Percentiles rank a stretch among this genome's conserved stretches.
These are phyloP conservation scores for Diuraphis noxia DNA, from an alignment of 1,140 invertebrate genomes.

Conservation along the genomic window DNA sequence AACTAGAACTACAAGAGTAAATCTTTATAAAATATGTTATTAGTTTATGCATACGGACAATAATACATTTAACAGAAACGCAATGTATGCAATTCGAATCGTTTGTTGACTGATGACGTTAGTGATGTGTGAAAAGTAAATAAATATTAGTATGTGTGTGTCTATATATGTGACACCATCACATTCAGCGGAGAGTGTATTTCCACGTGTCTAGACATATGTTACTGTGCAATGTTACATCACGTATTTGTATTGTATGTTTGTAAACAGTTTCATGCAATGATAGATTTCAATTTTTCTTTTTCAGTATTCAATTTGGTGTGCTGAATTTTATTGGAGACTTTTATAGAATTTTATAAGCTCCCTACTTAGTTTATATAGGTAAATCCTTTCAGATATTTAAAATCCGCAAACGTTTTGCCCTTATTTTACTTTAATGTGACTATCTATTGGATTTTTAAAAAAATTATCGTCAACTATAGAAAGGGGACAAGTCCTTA, in stretches of 20 bases:
- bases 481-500: not conserved
- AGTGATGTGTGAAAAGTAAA: not conserved
- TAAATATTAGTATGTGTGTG: not conserved
- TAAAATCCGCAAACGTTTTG: not conserved
- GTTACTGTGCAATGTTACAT: not conserved
- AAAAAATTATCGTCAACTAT: not conserved
- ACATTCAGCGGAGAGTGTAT: not conserved
- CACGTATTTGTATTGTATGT: not conserved
- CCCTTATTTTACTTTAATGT: not conserved
- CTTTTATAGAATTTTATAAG: not conserved
- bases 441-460: not conserved
- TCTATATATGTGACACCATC: not conserved
- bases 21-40: not conserved
- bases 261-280: not conserved
- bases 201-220: not conserved
- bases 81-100: not conserved
- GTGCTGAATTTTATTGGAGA: not conserved
- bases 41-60: not conserved
- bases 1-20: not conserved
- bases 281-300: not conserved
- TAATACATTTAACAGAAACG: not conserved
- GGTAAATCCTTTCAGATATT: not conserved
- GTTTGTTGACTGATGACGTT: not conserved
- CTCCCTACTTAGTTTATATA: not conserved
- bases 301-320: not conserved